Percentiles rank a stretch among this genome's conserved stretches.
Evolutionary conservation across 2,797 vertebrate species (phyloP).

Genomic region (Astyanax mexicanus): DNA sequence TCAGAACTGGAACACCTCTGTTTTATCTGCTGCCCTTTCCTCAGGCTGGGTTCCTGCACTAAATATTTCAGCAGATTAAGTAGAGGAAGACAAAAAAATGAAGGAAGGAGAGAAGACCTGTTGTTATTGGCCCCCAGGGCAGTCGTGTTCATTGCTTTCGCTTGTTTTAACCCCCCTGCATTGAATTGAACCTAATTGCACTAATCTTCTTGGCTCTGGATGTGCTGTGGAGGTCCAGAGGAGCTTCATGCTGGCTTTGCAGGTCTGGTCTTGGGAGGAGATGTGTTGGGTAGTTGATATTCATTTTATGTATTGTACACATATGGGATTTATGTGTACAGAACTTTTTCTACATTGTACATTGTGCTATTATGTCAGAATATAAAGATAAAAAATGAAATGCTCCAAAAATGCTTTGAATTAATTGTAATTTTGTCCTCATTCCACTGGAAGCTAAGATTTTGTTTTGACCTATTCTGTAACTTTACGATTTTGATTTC

Average conservation of each 20-base stretch:
- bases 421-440: too few species aligned
- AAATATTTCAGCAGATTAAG: conserved; percentile 30
- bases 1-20: not conserved
- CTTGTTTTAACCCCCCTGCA: conserved; percentile 55
- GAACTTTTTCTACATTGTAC: too few species aligned
- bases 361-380: too few species aligned
- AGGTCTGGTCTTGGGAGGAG: not conserved
- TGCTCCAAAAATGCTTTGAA: too few species aligned
- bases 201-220: conserved; percentile 68
- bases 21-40: conserved; percentile 9
- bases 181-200: conserved; percentile 69
- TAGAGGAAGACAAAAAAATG: conserved; percentile 6
- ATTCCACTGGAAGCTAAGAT: too few species aligned
- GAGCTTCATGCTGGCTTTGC: conserved; percentile 51
- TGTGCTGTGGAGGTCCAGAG: conserved; percentile 63
- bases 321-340: too few species aligned
- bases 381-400: too few species aligned
- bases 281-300: too few species aligned
- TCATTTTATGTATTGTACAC: not conserved
- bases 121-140: conserved; percentile 39
- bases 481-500: too few species aligned
- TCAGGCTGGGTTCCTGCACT: not conserved
- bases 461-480: too few species aligned
- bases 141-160: conserved; percentile 21
- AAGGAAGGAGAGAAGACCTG: conserved; percentile 23